phyloP scores from a whole-genome alignment of 2,888 invertebrate genomes.

The Dynastes hyllus region DNA sequence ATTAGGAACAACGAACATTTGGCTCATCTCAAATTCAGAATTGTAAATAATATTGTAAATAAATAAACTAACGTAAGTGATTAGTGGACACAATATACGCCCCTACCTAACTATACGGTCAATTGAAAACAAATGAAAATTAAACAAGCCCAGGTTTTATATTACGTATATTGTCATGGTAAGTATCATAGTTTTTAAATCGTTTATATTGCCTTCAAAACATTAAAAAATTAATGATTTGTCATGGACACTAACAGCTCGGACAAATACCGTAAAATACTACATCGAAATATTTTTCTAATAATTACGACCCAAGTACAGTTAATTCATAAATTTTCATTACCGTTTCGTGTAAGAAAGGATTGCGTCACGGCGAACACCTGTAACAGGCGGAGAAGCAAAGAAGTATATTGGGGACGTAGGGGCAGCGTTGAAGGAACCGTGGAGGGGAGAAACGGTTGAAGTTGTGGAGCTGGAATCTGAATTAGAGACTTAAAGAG shows the following conservation, averaged over 20 bases:
- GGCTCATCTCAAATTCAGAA: too few species aligned
- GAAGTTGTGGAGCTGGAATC: constrained; percentile 46
- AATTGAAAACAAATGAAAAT: too few species aligned
- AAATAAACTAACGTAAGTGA: too few species aligned
- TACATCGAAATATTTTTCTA: constrained; percentile 32
- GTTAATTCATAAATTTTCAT: constrained; percentile 47
- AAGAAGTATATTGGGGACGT: constrained; percentile 7
- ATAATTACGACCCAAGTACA: constrained; percentile 36
- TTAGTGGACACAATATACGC: too few species aligned
- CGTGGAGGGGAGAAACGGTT: constrained; percentile 42
- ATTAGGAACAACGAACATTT: too few species aligned
- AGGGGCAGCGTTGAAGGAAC: constrained; percentile 26
- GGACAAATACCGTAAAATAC: constrained; percentile 32
- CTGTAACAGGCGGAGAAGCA: constrained; percentile 33
- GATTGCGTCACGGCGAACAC: constrained; percentile 46
- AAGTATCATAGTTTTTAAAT: too few species aligned
- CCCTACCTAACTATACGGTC: too few species aligned
- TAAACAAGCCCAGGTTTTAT: too few species aligned
- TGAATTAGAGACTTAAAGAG: constrained; percentile 45
- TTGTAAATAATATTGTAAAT: too few species aligned
- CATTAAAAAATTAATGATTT: constrained; percentile 27
- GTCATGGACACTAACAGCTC: constrained; percentile 38
- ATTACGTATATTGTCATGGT: too few species aligned
- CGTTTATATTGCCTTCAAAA: neutral
- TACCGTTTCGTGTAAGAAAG: constrained; percentile 29